Base-by-base conservation (phyloP, 2,888 invertebrate genomes). In the Liodrosophila aerea region DNA sequence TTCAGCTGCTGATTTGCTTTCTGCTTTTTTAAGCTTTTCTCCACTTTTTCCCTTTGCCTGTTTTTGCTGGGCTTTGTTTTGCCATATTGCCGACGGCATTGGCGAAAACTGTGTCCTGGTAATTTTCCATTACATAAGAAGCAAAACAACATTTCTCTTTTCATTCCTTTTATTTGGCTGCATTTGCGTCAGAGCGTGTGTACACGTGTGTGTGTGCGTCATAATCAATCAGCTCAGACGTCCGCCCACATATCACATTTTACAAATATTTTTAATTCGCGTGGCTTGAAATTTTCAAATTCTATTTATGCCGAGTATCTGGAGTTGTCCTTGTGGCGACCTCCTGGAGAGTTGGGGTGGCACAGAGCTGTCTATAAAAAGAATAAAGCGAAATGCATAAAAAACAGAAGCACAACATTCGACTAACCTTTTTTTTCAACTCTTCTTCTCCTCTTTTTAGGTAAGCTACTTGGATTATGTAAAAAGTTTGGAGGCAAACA, bases 61-160 rank as follows among this genome's bases (percentile, higher is more conserved):
- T 51, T 37, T 47, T 11, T 50, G 12, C 36, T 7, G 9, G 5
- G 27, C 3, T 29, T 30, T 39, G 22, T 30, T 49, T 49, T 39
- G 39, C 31, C 30, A 39, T 40, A 40, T 49, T 30, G 39, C 50
- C 44, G 5, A 18, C 22, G 50, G 50, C 46, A 37, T 34, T 40
- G 31, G 1, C 7, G 33, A 34, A 45, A 34, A 22, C 45, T 18
- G 15, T 7, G 15, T 13, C 29, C 50, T 50, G 60, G 60, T 73
- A 63, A 63, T 64, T 80, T 76, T 70, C 63, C 74, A 67, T 81
- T 84, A 84, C 54, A 67, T 76, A 80, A 80, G 58, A 9, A 34
- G 31, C 46, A 15, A 33, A 40, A 22, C 22, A 33, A 47, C 34
- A 43, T 13, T 22, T 46, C 39, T 47, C 29, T 22, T 34, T 33